Base-by-base conservation (phyloP, 2,888 invertebrate species). In the Atherix ibis region DNA sequence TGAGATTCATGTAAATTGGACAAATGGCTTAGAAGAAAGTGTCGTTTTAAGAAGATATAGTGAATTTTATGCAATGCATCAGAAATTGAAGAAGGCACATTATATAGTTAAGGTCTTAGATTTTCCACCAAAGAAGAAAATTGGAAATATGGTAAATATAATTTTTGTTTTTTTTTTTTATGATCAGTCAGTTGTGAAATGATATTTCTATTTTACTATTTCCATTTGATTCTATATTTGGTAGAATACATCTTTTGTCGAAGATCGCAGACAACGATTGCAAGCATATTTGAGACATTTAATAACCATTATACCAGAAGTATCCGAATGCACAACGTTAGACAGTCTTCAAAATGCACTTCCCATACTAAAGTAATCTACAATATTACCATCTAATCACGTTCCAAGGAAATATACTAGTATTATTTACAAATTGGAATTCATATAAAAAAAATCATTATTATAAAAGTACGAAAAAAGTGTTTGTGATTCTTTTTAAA, bases 41-140 rank as follows among this genome's bases (percentile, higher is more conserved):
- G 89, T 87, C 51, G 77, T 94, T n/a, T 89, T 89, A 56, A 73
- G 91, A 45, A 72, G 95, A 50, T 95, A 94, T 54, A 81, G 88
- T 5, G 91, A 94, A 57, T 94, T 95, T 59, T 71, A 87, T 54
- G 75, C 81, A 41, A 65, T 94, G 18, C 88, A 94, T 55, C 72
- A 73, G 40, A 76, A 81, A 46, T 63, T 92, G 27, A 84, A 81
- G 53, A 88, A 87, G 52, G 73, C 80, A 51, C 83, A 87, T 53
- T 71, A 79, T 1, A 67, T 76, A 38, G 74, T 91, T 33, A 71
- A 76, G 14, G 72, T 74, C 4, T 84, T 88, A 52, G 83, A 87
- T 53, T 92, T 95, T 63, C 94, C 95, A 6, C 91, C 89, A 2
- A 95, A 95, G 62, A 94, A 91, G 63, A 81, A 85, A 37, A 70